Evolutionary conservation across 2,888 invertebrate species (phyloP).

Genomic region (Magallana nippona): DNA sequence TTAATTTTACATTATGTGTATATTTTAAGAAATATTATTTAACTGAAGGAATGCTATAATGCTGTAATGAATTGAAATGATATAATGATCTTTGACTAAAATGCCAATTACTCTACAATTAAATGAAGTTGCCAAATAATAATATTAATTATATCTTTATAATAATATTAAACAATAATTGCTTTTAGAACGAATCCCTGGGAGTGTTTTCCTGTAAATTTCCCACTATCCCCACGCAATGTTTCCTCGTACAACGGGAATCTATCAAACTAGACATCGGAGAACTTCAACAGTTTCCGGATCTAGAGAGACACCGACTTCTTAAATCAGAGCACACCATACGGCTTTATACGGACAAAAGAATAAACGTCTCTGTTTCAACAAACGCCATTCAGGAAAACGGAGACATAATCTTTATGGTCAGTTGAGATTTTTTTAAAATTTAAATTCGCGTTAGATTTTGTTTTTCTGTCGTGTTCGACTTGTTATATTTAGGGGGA

Average conservation of each 20-base stretch:
- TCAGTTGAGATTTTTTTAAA: neutral
- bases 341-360: neutral
- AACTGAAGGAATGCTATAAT: no score
- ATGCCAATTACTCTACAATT: no score
- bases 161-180: no score
- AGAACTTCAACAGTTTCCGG: neutral
- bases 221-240: neutral
- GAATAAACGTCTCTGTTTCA: neutral
- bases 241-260: neutral
- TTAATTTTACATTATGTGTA: no score
- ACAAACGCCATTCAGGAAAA: neutral
- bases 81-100: no score
- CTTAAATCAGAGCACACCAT: neutral
- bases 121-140: no score
- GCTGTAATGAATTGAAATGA: no score
- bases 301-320: slow-evolving; percentile 1
- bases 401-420: neutral
- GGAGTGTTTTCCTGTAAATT: slow-evolving; percentile 3
- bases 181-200: neutral
- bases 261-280: slow-evolving; percentile 1
- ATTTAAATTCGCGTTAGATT: no score
- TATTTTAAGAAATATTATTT: no score
- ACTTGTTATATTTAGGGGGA: no score
- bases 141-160: no score
- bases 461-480: no score